Conservation (phyloP, 2,888 invertebrate species). For the Hydrotaea cyrtoneurina region DNA sequence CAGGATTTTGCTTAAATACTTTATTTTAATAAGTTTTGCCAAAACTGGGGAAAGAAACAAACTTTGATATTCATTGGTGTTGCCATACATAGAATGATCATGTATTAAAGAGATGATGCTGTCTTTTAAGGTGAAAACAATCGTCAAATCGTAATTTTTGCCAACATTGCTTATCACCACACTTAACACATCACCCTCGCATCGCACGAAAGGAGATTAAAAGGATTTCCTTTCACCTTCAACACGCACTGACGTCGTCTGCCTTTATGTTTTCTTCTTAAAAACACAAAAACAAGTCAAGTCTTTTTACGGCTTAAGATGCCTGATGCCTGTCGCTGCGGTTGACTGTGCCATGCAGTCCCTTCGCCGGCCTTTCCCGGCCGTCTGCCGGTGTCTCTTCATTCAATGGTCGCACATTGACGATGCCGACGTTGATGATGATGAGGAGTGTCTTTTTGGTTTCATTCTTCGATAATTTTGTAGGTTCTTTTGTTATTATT, state of each 20-base stretch:
- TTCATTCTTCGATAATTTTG: conserved; percentile 34
- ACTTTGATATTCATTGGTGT: too few relatives aligned
- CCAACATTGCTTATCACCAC: too few relatives aligned
- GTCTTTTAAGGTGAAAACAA: too few relatives aligned
- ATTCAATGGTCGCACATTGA: conserved; percentile 43
- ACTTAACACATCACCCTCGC: background rate
- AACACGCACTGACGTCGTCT: conserved; percentile 7
- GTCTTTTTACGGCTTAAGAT: background rate
- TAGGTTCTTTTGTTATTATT: conserved; percentile 24
- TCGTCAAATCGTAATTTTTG: too few relatives aligned
- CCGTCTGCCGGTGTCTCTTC: background rate
- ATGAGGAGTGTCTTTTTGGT: conserved; percentile 69
- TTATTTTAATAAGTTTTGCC: too few relatives aligned
- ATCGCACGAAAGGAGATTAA: conserved; percentile 31
- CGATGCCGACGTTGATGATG: conserved; percentile 48
- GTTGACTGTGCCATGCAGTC: background rate
- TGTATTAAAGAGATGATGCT: too few relatives aligned
- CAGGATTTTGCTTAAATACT: too few relatives aligned
- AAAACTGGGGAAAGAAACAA: too few relatives aligned
- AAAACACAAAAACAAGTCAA: background rate
- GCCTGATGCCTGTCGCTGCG: background rate
- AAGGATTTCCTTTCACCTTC: conserved; percentile 57
- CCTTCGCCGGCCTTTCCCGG: background rate
- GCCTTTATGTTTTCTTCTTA: too few relatives aligned
- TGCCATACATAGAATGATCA: too few relatives aligned